Percentiles rank a stretch among this genome's conserved stretches.
phyloP scores from a whole-genome alignment of 2,888 invertebrate genomes.

The Drosophila silvestris region DNA sequence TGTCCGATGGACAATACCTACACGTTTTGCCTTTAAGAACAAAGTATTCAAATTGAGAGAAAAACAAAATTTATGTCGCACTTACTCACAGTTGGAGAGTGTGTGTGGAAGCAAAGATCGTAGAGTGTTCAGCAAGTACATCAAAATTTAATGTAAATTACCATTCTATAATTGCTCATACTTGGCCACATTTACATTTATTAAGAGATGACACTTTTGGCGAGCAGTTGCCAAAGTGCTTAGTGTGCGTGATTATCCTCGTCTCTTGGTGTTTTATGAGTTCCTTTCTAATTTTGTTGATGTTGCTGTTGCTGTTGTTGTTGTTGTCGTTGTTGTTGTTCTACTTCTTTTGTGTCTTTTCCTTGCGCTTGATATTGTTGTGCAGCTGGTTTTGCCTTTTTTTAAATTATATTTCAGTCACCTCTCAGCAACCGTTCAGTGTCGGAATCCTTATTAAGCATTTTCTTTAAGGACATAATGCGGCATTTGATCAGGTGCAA shows the following conservation, averaged over 20 bases:
- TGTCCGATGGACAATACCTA: not conserved
- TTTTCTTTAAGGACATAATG: no score
- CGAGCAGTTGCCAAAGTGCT: conserved; percentile 8
- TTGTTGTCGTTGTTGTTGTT: not conserved
- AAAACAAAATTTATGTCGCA: conserved; percentile 55
- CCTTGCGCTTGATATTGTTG: not conserved
- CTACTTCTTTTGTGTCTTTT: not conserved
- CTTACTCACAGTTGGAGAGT: conserved; percentile 31
- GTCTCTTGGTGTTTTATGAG: not conserved
- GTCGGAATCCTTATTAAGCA: no score
- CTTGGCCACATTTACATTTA: conserved; percentile 80
- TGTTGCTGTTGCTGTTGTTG: not conserved
- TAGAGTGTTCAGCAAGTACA: conserved; percentile 58
- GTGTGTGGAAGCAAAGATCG: not conserved
- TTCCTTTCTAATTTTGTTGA: not conserved
- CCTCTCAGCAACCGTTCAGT: no score
- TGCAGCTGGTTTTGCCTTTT: not conserved
- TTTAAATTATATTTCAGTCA: no score
- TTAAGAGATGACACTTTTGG: conserved; percentile 51
- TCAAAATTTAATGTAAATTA: conserved; percentile 79
- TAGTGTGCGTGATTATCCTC: not conserved
- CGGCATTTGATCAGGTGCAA: no score
- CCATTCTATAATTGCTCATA: conserved; percentile 79
- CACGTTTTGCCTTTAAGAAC: not conserved
- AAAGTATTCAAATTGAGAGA: not conserved